Evolutionary conservation across 2,888 invertebrate species (phyloP).

Genomic region (Tupiocoris notatus): DNA sequence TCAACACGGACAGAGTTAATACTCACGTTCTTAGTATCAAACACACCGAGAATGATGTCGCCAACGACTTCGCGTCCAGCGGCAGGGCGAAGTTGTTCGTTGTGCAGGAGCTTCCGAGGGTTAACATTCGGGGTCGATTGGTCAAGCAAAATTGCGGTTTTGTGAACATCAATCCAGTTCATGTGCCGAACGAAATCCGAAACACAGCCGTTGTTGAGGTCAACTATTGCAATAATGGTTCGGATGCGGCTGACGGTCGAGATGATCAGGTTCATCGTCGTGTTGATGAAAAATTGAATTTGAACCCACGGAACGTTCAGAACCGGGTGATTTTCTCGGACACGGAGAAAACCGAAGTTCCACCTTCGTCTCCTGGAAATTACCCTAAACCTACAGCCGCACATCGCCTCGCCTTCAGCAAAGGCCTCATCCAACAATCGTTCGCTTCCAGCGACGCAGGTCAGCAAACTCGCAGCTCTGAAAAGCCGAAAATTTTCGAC

Average conservation of each 20-base stretch:
- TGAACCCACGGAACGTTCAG: neutral
- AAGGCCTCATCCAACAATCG: neutral
- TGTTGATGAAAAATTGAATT: neutral
- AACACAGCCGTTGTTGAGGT: slow-evolving; percentile 33
- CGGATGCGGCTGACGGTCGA: neutral
- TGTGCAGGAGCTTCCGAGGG: slow-evolving; percentile 44
- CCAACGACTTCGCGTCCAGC: slow-evolving; percentile 16
- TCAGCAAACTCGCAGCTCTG: neutral
- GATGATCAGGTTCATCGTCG: neutral
- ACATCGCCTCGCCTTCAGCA: slow-evolving; percentile 13
- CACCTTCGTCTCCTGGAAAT: too few relatives aligned
- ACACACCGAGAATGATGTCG: slow-evolving; percentile 1
- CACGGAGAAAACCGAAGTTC: neutral
- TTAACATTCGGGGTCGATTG: slow-evolving; percentile 43
- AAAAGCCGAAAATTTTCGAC: slow-evolving; percentile 21
- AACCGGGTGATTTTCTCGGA: neutral
- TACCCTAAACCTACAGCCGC: neutral
- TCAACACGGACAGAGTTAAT: slow-evolving; percentile 33
- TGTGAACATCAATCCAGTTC: slow-evolving; percentile 39
- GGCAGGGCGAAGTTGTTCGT: slow-evolving; percentile 3
- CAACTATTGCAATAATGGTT: neutral
- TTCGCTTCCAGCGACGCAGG: neutral
- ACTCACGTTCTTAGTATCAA: slow-evolving; percentile 29
- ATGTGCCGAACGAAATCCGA: neutral
- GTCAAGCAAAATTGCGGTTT: slow-evolving; percentile 42